These are phyloP conservation scores for Deroptyus accipitrinus DNA, from an alignment of 2,113 vertebrate species.

Conservation along the genomic window DNA sequence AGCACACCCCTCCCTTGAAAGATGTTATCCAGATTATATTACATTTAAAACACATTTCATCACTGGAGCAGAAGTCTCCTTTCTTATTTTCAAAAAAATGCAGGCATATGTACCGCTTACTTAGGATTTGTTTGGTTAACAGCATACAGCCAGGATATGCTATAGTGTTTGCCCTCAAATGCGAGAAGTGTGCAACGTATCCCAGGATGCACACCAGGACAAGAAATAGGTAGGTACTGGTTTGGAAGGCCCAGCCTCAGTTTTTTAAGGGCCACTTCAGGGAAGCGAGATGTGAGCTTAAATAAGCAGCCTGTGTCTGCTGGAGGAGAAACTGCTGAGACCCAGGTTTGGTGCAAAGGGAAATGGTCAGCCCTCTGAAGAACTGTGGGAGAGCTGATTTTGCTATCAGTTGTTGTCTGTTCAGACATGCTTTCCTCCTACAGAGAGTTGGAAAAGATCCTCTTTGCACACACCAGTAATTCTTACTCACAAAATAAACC, in stretches of 20 bases:
- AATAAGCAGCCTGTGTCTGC: fast-evolving
- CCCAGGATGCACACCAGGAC: neutral
- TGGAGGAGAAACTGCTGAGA: neutral
- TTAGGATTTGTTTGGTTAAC: neutral
- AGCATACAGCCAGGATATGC: neutral
- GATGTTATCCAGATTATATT: neutral
- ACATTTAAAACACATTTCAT: neutral
- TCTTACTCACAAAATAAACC: neutral
- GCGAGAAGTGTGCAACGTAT: neutral
- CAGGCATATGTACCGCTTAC: neutral
- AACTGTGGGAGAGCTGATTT: fast-evolving
- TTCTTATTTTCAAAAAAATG: neutral
- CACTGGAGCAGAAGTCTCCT: neutral
- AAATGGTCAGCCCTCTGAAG: fast-evolving
- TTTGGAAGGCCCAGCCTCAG: neutral
- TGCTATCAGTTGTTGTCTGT: neutral
- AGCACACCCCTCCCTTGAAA: neutral
- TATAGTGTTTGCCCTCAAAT: neutral
- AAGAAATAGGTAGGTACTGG: neutral
- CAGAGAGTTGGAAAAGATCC: neutral
- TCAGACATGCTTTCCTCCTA: neutral
- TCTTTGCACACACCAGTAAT: neutral
- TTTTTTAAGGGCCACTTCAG: neutral
- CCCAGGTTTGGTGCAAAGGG: neutral
- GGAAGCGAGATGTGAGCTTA: neutral